These are phyloP conservation scores for Lineus longissimus DNA, from an alignment of 1,140 invertebrate species.

Conservation along the genomic window DNA sequence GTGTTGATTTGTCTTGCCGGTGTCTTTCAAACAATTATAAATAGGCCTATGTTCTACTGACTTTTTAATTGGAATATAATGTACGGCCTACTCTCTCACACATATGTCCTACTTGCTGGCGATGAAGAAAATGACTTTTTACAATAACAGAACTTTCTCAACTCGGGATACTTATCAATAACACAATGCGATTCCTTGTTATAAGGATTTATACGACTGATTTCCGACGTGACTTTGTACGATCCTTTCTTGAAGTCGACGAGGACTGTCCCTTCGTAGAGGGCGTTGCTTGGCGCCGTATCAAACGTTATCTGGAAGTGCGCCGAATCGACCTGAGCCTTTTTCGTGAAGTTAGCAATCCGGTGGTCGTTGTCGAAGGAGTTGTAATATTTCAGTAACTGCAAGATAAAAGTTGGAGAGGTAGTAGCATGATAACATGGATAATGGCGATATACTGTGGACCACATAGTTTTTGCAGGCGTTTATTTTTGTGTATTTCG, in stretches of 20 bases:
- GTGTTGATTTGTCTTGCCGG: too few relatives aligned
- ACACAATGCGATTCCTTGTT: constrained; percentile 37
- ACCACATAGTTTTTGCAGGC: too few relatives aligned
- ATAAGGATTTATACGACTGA: constrained; percentile 38
- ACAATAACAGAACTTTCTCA: constrained; percentile 41
- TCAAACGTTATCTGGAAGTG: constrained; percentile 61
- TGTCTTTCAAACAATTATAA: too few relatives aligned
- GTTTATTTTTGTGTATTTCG: too few relatives aligned
- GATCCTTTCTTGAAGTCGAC: constrained; percentile 56
- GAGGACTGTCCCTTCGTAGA: constrained; percentile 71
- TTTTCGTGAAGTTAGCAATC: constrained; percentile 43
- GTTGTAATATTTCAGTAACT: not conserved
- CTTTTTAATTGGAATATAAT: too few relatives aligned
- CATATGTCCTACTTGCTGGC: too few relatives aligned
- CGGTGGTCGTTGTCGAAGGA: constrained; percentile 17
- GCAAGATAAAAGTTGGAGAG: not conserved
- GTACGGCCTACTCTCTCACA: too few relatives aligned
- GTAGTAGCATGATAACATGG: not conserved
- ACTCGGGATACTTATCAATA: constrained; percentile 46
- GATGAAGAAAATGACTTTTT: constrained; percentile 1
- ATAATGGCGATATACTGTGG: too few relatives aligned
- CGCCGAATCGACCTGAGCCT: constrained; percentile 54
- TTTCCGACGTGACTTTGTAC: constrained; percentile 21
- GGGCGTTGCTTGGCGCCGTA: constrained; percentile 68
- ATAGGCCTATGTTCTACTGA: too few relatives aligned